phyloP scores from a whole-genome alignment of 2,888 invertebrate genomes.

The Stenodema calcarata region DNA sequence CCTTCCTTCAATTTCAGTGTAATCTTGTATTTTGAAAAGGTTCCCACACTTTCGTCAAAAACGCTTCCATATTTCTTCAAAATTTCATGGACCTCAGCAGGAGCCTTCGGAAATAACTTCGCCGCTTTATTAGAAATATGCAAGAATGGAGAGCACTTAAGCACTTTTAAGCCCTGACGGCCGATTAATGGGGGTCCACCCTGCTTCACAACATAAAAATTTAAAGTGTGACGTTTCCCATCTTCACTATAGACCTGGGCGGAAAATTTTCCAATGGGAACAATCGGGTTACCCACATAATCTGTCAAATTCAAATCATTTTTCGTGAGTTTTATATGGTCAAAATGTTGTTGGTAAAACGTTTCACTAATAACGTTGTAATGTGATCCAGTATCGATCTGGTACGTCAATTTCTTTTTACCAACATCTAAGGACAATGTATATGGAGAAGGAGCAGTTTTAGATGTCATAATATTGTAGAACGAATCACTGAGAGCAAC shows the following conservation, averaged over 20 bases:
- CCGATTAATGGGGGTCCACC: background rate
- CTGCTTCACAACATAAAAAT: background rate
- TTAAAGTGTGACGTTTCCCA: background rate
- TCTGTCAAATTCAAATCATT: background rate
- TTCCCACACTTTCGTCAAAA: background rate
- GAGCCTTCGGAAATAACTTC: background rate
- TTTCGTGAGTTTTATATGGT: background rate
- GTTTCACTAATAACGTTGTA: background rate
- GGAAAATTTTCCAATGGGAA: background rate
- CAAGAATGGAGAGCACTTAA: background rate
- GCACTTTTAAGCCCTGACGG: background rate
- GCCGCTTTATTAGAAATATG: background rate
- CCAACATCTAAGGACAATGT: background rate
- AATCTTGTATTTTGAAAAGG: background rate
- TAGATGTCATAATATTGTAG: background rate
- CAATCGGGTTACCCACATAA: background rate
- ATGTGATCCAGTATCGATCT: background rate
- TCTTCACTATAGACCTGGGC: background rate
- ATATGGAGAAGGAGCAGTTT: background rate
- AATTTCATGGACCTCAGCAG: background rate
- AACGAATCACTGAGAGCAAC: background rate
- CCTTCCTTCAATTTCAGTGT: background rate
- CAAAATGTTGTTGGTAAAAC: background rate
- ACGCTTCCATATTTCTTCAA: background rate
- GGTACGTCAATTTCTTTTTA: background rate